Base-by-base conservation (phyloP, 2,113 vertebrate genomes). In the Gambusia affinis region DNA sequence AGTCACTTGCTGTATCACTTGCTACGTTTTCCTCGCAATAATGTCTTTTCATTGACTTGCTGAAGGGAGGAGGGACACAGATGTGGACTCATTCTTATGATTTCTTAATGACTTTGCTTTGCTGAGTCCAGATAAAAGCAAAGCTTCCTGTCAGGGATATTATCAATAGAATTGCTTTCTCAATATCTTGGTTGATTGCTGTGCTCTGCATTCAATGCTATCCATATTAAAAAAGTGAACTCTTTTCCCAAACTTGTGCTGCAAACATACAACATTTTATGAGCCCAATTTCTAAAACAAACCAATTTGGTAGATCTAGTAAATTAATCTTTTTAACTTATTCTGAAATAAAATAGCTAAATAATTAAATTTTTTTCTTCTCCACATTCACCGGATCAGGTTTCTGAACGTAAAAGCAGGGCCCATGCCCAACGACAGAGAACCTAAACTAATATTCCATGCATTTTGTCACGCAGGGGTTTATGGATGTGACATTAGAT, bases 401-500 rank as follows among this genome's bases (percentile, higher is more conserved):
- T 44, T 76, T 33, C 69, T 70, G 70, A 4, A 4, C 22, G 2
- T 24, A 27, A 33, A 35, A 33, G 63, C 8, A 33, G 15, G 19
- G 31, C 22, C 4, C 12, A 15, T 29, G 30, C 75, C 78, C 61
- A 67, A 75, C 7, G 30, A 83, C 70, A 71, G 44, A 54, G 62
- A 73, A 60, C 63, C 57, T 24, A 29, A 67, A 62, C 77, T 84
- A 73, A 76, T 66, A 82, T 84, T 83, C 70, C 70, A 76, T 73
- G 81, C 80, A 85, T 80, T 75, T 76, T 15, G 65, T 76, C 70
- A 84, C 80, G 72, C 61, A 75, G 71, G 57, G 64, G 69, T 84
- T 85, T 88, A 83, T 60, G 73, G 76, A 86, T 84, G 81, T 85
- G 87, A 89, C 83, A 81, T 88, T 71, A 82, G 83, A 91, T 82